Evolutionary conservation across 53 echinoderm and acorn worm species (phyloP), one percentile per base, ranked within the genome.

Genomic region (Antedon mediterranea): DNA sequence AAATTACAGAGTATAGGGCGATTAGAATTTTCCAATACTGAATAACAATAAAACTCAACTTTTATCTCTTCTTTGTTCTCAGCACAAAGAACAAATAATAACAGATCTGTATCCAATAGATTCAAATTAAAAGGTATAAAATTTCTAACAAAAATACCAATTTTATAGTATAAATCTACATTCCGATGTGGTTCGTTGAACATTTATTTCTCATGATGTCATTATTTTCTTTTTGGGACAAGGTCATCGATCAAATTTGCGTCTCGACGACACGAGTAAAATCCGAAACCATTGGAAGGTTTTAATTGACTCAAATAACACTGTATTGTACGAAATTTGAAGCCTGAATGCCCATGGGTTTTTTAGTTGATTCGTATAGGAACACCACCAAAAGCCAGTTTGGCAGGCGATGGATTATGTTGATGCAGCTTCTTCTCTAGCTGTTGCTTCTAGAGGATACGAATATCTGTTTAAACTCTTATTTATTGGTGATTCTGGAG

Each of bases 401-500:
- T 37, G 20, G 57, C 57, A 57, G 57, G 57, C 57, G 23, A 57
- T 57, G 57, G 57, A 57, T 57, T 57, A 57, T 18, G 57, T 26
- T 15, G 57, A 57, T 23, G 57, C 57, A 2, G 57, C 20, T 13
- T 57, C 57, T 57, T 57, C 57, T 26, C 20, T 57, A 57, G 57
- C 57, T 26, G 57, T 57, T 57, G 34, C 76, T 4, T 30, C 71
- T 0, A 43, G 80, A 70, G 80, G 79, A 30, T 92, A 86, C 72
- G 92, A 89, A 43, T 79, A 84, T 76, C 80, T 88, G 27, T 86
- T 86, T 34, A 93, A 93, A 73, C 80, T 93, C 28, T 75, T 93
- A 41, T 82, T 93, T 30, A 90, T 93, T 76, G 93, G 93, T 28
- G 93, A 93, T 43, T 91, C 86, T 13, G 93, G 88, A 0, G 90